phyloP scores from a whole-genome alignment of 2,797 vertebrate genomes.

The Chiroxiphia lanceolata region DNA sequence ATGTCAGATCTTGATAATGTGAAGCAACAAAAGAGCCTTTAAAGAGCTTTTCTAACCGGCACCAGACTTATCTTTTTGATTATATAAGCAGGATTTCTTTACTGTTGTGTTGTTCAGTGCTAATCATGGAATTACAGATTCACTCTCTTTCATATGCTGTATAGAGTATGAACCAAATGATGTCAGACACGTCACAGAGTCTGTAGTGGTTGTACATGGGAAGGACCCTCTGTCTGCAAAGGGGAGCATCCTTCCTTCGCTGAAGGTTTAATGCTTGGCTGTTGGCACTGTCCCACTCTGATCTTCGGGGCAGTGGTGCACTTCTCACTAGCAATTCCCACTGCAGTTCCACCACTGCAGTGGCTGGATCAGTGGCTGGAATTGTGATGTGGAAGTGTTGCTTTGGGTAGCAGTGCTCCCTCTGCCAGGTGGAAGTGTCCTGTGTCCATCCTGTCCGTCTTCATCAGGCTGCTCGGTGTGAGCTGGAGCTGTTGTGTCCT shows the following conservation, averaged over 20 bases:
- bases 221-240: accelerated
- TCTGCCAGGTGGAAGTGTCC: background rate
- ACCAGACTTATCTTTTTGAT: constrained; percentile 48
- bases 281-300: background rate
- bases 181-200: background rate
- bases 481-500: background rate
- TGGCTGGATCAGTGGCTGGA: background rate
- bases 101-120: constrained; percentile 16
- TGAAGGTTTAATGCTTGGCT: background rate
- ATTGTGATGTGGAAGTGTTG: background rate
- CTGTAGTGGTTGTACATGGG: background rate
- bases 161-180: background rate
- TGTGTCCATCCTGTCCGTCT: accelerated
- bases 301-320: background rate
- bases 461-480: background rate
- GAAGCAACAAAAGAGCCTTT: constrained; percentile 52
- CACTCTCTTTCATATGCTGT: background rate
- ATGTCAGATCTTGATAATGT: constrained; percentile 60
- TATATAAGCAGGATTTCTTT: constrained; percentile 61
- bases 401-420: background rate
- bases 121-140: constrained; percentile 46
- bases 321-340: background rate
- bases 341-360: background rate
- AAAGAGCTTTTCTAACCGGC: constrained; percentile 19
- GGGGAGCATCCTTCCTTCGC: background rate